Evolutionary conservation across 2,113 vertebrate genomes (phyloP), one percentile per base, ranked within the genome.

Genomic region (Excalfactoria chinensis): DNA sequence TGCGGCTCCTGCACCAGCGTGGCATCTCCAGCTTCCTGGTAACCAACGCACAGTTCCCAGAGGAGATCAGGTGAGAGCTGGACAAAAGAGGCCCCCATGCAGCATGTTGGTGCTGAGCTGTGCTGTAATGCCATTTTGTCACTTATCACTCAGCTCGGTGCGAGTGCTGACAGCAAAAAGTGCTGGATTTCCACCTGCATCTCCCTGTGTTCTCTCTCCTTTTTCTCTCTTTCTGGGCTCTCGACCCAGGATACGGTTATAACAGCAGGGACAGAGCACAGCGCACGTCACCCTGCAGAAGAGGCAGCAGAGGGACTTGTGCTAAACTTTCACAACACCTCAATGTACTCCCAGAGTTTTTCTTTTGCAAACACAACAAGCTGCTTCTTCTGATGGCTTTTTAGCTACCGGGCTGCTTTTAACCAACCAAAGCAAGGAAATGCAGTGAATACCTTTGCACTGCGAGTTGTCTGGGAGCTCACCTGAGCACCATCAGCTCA

Each of bases 1-100:
- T 99, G 53, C 97, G 95, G 84, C 98, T 99, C 13, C 98, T 99
- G 40, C 99, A 99, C 88, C 95, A 96, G 28, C 95, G 84, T 2
- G 78, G 85, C 66, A 99, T 99, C 97, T 99, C 99, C 62, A 99
- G 98, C 75, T 99, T 99, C 95, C 97, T 99, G 56, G 99, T 99
- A 73, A 99, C 99, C 77, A 99, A 99, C 2, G 99, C 99, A 2
- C 98, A 99, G 93, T 99, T 99, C 79, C 99, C 99, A 0, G 90
- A 97, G 66, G 99, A 99, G 95, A 99, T 99, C 96, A 98, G 98
- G 99, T 99, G 74, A 89, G 97, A 44, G 46, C 2, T 40, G 49
- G 40, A 23, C 26, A 53, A 62, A 73, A 34, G 14, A 34, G 1
- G 22, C 67, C 32, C 49, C 13, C 66, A 0, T 49, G 15, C 46